Evolutionary conservation across 2,797 vertebrate species (phyloP).

Genomic region (Sandelia bainsii): DNA sequence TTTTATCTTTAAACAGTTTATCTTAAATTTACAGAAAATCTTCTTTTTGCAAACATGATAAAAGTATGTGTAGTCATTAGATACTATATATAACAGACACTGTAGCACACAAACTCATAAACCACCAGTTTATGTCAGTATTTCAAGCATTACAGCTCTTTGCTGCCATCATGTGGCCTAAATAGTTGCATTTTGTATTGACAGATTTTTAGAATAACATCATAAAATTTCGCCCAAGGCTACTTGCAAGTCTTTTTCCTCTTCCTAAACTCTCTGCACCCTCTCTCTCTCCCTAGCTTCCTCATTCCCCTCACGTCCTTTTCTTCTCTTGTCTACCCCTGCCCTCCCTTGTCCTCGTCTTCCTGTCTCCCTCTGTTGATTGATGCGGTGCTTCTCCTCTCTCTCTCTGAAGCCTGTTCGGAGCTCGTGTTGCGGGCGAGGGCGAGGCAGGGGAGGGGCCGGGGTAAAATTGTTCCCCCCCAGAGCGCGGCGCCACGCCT

Average conservation of each 20-base stretch:
- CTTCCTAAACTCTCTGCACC: constrained; percentile 25
- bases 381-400: constrained; percentile 85
- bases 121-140: neutral
- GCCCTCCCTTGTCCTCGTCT: constrained; percentile 26
- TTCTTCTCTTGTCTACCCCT: constrained; percentile 19
- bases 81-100: neutral
- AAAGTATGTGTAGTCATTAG: no score
- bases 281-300: constrained; percentile 14
- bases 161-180: constrained; percentile 45
- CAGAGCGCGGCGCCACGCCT: constrained; percentile 87
- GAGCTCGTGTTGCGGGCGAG: constrained; percentile 87
- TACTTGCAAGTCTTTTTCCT: constrained; percentile 2
- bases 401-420: constrained; percentile 87
- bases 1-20: no score
- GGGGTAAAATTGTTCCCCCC: constrained; percentile 88
- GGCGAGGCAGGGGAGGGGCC: constrained; percentile 84
- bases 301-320: neutral
- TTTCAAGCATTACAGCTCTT: neutral
- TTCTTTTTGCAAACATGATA: no score
- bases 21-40: no score
- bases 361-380: constrained; percentile 66
- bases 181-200: neutral
- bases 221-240: constrained; percentile 5
- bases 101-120: constrained; percentile 14
- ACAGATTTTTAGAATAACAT: neutral